Base-by-base conservation (phyloP, 2,113 vertebrate species). In the Plestiodon gilberti region DNA sequence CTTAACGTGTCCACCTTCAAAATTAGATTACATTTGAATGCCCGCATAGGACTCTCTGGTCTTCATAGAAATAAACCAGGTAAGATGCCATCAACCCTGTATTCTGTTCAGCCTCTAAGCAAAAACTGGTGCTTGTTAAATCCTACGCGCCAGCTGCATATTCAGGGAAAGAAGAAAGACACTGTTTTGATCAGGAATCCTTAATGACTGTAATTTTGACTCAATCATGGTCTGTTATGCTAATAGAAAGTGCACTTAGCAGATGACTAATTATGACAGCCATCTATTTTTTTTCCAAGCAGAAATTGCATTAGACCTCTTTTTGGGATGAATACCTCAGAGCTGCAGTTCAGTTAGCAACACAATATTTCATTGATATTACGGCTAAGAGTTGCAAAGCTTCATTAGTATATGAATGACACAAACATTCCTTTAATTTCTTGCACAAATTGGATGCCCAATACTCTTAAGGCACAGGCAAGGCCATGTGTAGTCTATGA, bases 121-220 rank as follows among this genome's bases (percentile, higher is more conserved):
- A 85, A 84, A 91, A 92, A 89, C 52, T 82, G 61, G 73, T 81
- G 86, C 87, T 70, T 52, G 40, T 81, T 88, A 78, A 92, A 84
- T 88, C 93, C 91, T 88, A 91, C 86, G 57, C 88, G 90, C 52
- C 74, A 48, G 0, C 88, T 93, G 90, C 79, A 90, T 81, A 84
- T 67, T 76, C 77, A 89, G 82, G 84, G 69, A 83, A 94, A 92
- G 88, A 83, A 94, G 90, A 92, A 88, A 77, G 79, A 2, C 85
- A 91, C 20, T 70, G 0, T 1, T 92, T 90, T 90, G 20, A 11
- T 83, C 43, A 84, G 86, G 52, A 91, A 92, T 90, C 88, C 89
- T 93, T 92, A 93, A 88, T 93, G 88, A 95, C 94, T 95, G 57
- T 81, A 92, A 94, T 89, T 90, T 89, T 92, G 93, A 95, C 89